Conservation (phyloP, 1,140 invertebrate species). For the Drosophila micromelanica region DNA sequence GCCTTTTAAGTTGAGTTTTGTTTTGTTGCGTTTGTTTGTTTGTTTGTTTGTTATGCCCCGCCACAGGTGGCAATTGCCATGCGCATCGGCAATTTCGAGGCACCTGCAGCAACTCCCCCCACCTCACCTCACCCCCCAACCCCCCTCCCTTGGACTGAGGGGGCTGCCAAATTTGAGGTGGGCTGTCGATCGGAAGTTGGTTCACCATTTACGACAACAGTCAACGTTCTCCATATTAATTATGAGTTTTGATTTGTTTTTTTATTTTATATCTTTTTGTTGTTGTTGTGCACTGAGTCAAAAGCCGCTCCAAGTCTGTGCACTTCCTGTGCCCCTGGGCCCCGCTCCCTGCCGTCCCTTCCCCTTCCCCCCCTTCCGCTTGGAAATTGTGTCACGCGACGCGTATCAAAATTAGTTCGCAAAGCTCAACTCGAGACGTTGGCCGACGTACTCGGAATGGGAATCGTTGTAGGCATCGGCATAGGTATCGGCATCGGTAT, state of each 20-base stretch:
- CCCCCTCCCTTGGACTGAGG: background rate
- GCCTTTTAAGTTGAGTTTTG: constrained; percentile 8
- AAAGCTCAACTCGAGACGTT: constrained; percentile 11
- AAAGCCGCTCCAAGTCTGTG: constrained; percentile 35
- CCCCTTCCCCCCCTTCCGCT: constrained; percentile 1
- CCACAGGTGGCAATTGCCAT: constrained; percentile 75
- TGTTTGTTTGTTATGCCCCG: constrained; percentile 7
- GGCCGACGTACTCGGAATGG: constrained; percentile 12
- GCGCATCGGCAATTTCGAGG: constrained; percentile 59
- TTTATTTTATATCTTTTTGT: background rate
- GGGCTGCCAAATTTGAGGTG: constrained; percentile 49
- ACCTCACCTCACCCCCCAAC: background rate
- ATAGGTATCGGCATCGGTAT: background rate
- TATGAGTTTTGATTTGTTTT: constrained; percentile 27
- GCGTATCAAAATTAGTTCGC: constrained; percentile 52
- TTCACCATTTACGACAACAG: constrained; percentile 72
- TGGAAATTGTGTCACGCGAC: constrained; percentile 66
- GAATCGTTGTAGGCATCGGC: constrained; percentile 9
- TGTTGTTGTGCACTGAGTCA: constrained; percentile 4
- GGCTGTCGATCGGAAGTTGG: constrained; percentile 62
- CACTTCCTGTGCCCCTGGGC: constrained; percentile 51
- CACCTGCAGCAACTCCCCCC: constrained; percentile 1
- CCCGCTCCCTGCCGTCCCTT: background rate
- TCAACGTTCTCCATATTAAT: constrained; percentile 75
- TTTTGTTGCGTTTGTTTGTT: constrained; percentile 5